These are phyloP conservation scores for Strix occidentalis DNA, from an alignment of 2,797 vertebrate genomes.

Conservation along the genomic window DNA sequence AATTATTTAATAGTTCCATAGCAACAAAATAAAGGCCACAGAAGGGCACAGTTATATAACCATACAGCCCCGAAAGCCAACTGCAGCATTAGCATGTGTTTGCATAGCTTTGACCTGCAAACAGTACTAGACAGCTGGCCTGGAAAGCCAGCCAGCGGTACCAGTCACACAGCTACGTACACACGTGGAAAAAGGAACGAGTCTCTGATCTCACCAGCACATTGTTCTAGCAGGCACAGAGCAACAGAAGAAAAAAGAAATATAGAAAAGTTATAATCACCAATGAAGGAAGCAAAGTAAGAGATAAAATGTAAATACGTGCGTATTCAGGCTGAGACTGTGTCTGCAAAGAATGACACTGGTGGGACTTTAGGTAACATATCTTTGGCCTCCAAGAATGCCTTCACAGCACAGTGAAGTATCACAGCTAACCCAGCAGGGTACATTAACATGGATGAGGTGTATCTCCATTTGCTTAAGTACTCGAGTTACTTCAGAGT, in stretches of 20 bases:
- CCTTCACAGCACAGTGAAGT: background rate
- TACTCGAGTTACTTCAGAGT: background rate
- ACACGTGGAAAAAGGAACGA: background rate
- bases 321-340: background rate
- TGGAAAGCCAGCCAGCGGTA: background rate
- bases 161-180: background rate
- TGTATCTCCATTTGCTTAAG: background rate
- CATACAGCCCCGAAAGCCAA: background rate
- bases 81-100: background rate
- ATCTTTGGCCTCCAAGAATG: background rate
- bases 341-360: background rate
- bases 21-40: background rate
- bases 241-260: rapidly evolving
- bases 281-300: background rate
- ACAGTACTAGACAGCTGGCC: background rate
- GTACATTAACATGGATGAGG: rapidly evolving
- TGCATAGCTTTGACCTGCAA: background rate
- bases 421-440: background rate
- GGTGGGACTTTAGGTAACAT: rapidly evolving
- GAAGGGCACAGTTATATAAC: background rate
- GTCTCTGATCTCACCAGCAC: background rate
- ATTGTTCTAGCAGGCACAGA: background rate
- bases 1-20: background rate
- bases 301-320: rapidly evolving
- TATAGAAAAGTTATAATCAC: background rate